Percentiles rank a stretch among this genome's conserved stretches.
These are phyloP conservation scores for Luffia ferchaultella DNA, from an alignment of 2,888 invertebrate species.

Conservation along the genomic window DNA sequence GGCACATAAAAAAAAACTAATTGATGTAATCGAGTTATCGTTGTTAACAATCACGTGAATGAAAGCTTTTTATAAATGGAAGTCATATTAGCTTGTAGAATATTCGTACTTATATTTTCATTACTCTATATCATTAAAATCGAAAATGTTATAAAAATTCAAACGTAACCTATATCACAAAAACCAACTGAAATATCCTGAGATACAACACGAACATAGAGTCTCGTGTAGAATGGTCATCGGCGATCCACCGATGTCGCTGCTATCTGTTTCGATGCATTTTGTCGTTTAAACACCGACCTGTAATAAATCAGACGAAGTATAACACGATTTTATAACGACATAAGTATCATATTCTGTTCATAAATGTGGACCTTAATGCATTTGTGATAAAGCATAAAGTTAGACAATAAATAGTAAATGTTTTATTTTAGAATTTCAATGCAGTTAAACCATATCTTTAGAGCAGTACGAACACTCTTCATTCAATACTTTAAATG, in stretches of 20 bases:
- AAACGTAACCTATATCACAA: too few relatives aligned
- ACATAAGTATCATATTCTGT: constrained; percentile 15
- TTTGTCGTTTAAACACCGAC: constrained; percentile 67
- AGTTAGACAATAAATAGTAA: background rate
- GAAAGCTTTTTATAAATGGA: too few relatives aligned
- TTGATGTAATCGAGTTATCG: too few relatives aligned
- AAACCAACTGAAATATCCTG: too few relatives aligned
- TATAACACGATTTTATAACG: constrained; percentile 19
- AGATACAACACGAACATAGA: too few relatives aligned
- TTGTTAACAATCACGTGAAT: too few relatives aligned
- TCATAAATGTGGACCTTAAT: constrained; percentile 18
- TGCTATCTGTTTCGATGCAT: constrained; percentile 66
- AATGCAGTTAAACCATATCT: constrained; percentile 60
- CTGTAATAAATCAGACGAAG: constrained; percentile 61
- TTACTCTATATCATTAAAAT: too few relatives aligned
- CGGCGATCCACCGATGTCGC: constrained; percentile 63
- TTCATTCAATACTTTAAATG: constrained; percentile 67
- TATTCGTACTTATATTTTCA: too few relatives aligned
- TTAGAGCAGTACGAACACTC: constrained; percentile 62
- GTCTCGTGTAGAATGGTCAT: constrained; percentile 27
- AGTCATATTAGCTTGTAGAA: too few relatives aligned
- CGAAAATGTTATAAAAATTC: too few relatives aligned
- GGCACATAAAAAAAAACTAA: too few relatives aligned
- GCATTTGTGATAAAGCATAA: constrained; percentile 9
- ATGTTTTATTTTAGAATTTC: constrained; percentile 8